A percentile compares a stretch with the other conserved stretches of the same genome.
Conservation (phyloP, 2,797 vertebrate genomes). For the Chrosomus eos region DNA sequence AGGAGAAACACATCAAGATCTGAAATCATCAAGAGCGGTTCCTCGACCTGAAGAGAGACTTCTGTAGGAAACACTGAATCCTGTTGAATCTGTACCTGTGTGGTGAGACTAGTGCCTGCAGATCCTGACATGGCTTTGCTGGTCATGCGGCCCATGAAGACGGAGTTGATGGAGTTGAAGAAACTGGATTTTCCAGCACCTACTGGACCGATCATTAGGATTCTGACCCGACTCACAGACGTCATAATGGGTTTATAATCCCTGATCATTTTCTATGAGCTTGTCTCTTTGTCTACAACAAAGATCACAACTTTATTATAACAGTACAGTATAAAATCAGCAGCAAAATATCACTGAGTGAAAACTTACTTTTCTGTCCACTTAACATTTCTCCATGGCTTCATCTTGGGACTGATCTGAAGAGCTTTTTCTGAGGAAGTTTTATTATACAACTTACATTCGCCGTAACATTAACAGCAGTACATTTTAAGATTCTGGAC, state of each 20-base stretch:
- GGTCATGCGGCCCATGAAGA: conserved; percentile 70
- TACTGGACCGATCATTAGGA: conserved; percentile 69
- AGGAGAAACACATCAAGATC: neutral
- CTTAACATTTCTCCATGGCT: conserved; percentile 51
- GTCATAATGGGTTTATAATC: conserved; percentile 41
- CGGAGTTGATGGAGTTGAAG: conserved; percentile 74
- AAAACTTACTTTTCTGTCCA: conserved; percentile 51
- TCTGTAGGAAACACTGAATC: neutral
- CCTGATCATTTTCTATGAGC: conserved; percentile 49
- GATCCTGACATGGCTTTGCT: conserved; percentile 68
- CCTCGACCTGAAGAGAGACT: neutral
- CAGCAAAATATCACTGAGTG: neutral
- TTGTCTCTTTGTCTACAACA: conserved; percentile 14
- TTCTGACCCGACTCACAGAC: conserved; percentile 52
- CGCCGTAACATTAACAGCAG: neutral
- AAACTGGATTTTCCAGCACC: conserved; percentile 76
- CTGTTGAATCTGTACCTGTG: conserved; percentile 59
- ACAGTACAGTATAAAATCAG: neutral
- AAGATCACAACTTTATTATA: neutral
- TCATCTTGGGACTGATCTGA: neutral
- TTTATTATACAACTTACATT: neutral
- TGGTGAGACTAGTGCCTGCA: conserved; percentile 67
- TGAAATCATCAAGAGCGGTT: neutral
- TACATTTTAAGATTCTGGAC: neutral
- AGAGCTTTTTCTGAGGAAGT: neutral